A percentile compares a stretch with the other conserved stretches of the same genome.
phyloP scores from a whole-genome alignment of 2,888 invertebrate species.

The Agrochola lota region DNA sequence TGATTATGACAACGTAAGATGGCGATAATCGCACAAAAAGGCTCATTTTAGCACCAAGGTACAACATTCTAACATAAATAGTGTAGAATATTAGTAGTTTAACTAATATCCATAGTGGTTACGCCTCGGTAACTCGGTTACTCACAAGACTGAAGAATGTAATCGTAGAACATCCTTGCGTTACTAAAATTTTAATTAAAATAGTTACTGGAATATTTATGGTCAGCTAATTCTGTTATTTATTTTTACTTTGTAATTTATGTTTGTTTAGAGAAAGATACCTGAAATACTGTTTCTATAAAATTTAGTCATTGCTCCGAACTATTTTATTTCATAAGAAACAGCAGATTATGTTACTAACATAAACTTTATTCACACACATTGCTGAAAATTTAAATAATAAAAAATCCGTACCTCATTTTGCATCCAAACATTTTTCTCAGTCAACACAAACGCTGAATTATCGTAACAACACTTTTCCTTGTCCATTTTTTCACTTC shows the following conservation, averaged over 20 bases:
- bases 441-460: conserved; percentile 83
- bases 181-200: conserved; percentile 52
- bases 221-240: not conserved
- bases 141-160: conserved; percentile 61
- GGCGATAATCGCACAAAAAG: conserved; percentile 50
- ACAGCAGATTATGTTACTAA: not conserved
- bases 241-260: not conserved
- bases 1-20: conserved; percentile 28
- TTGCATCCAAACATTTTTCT: conserved; percentile 78
- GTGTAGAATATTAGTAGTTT: conserved; percentile 5
- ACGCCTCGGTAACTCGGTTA: conserved; percentile 64
- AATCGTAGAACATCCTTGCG: conserved; percentile 49
- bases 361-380: not conserved
- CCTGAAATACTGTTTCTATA: too few species aligned
- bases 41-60: not conserved
- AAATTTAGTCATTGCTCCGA: not conserved
- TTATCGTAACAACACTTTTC: conserved; percentile 82
- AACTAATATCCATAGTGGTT: conserved; percentile 49
- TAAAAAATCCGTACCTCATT: conserved; percentile 69
- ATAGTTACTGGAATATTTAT: conserved; percentile 24
- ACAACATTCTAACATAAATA: not conserved
- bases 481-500: conserved; percentile 71
- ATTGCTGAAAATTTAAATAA: not conserved
- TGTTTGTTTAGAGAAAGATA: not conserved
- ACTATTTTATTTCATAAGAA: not conserved